Evolutionary conservation across 2,888 invertebrate species (phyloP).

Genomic region (Heliconius hortense): DNA sequence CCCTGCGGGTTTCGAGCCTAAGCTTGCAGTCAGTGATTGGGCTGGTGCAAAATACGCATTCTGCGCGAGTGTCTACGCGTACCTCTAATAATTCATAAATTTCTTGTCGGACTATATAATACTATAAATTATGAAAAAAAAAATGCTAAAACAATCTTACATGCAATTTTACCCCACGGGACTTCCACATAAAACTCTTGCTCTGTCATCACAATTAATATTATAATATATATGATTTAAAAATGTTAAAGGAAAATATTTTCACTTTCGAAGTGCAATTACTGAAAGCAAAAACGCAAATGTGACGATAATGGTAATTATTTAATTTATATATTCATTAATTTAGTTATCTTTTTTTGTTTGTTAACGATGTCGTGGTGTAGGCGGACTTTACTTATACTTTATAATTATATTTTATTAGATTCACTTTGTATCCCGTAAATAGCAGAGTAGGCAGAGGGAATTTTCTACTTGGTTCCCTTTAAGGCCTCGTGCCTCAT

Average conservation of each 20-base stretch:
- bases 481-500: too few species aligned
- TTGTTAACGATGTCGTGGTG: background rate
- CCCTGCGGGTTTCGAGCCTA: too few species aligned
- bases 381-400: background rate
- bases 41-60: too few species aligned
- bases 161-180: slow-evolving; percentile 13
- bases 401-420: too few species aligned
- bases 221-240: background rate
- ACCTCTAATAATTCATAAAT: too few species aligned
- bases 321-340: background rate
- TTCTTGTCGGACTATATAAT: too few species aligned
- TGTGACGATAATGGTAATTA: background rate
- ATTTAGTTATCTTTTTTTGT: background rate
- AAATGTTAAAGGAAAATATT: background rate
- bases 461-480: too few species aligned
- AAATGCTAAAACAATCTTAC: background rate
- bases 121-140: too few species aligned
- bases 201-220: background rate
- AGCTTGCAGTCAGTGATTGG: too few species aligned
- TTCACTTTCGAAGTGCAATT: background rate
- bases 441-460: too few species aligned
- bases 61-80: too few species aligned
- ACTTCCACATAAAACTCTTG: background rate
- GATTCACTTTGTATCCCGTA: too few species aligned
- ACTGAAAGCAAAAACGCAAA: background rate